Percentiles rank a stretch among this genome's conserved stretches.
Evolutionary conservation across 1,140 invertebrate genomes (phyloP).

Genomic region (Plectrocnemia conspersa): DNA sequence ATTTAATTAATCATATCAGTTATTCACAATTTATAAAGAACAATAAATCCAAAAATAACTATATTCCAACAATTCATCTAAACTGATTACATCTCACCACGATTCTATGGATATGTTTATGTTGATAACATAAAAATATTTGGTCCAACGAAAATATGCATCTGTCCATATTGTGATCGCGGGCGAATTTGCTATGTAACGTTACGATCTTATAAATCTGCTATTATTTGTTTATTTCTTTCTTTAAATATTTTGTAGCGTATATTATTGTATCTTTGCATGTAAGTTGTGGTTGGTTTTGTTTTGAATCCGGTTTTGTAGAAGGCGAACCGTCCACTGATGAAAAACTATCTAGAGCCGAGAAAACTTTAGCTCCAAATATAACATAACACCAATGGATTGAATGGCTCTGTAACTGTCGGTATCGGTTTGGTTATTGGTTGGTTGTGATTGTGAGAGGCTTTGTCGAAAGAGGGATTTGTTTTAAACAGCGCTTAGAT

Average conservation of each 20-base stretch:
- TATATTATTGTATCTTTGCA: constrained; percentile 34
- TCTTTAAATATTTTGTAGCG: constrained; percentile 26
- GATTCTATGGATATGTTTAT: constrained; percentile 41
- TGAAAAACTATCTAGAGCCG: neutral
- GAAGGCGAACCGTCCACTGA: constrained; percentile 10
- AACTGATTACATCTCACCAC: constrained; percentile 43
- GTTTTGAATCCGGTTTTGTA: constrained; percentile 33
- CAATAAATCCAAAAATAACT: constrained; percentile 37
- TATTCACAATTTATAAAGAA: constrained; percentile 27
- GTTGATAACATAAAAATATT: constrained; percentile 37
- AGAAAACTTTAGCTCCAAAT: neutral
- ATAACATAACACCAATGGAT: constrained; percentile 3
- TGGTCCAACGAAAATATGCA: constrained; percentile 50
- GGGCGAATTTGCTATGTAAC: constrained; percentile 37
- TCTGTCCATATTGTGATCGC: constrained; percentile 38
- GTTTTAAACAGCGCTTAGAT: constrained; percentile 26
- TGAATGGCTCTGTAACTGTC: constrained; percentile 40
- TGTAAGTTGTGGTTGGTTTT: constrained; percentile 29
- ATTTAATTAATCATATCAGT: constrained; percentile 19
- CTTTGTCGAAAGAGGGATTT: constrained; percentile 41
- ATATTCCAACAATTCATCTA: constrained; percentile 44
- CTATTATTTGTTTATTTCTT: constrained; percentile 17
- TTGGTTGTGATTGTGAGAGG: constrained; percentile 43
- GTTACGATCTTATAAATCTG: constrained; percentile 24
- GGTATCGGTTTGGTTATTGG: constrained; percentile 48